phyloP scores from a whole-genome alignment of 2,113 vertebrate species.

The Daboia siamensis region DNA sequence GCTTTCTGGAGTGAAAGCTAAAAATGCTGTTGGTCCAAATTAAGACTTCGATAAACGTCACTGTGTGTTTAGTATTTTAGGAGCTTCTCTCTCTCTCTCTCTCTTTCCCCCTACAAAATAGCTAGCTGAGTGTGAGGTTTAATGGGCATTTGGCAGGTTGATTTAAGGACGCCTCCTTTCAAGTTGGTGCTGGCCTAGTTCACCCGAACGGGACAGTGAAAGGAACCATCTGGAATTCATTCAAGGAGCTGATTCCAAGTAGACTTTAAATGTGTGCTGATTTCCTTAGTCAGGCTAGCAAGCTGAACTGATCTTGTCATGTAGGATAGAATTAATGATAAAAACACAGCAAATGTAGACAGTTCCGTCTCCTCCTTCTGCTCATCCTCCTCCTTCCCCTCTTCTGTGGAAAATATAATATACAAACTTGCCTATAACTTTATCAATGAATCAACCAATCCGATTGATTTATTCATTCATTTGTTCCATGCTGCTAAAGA shows the following conservation, averaged over 20 bases:
- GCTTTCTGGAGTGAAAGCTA: not conserved
- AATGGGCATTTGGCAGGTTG: conserved; percentile 63
- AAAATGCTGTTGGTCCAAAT: not conserved
- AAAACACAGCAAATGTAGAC: conserved; percentile 61
- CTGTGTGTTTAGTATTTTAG: conserved; percentile 52
- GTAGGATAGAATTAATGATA: conserved; percentile 56
- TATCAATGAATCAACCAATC: too few relatives aligned
- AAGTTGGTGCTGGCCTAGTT: conserved; percentile 63
- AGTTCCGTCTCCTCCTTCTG: conserved; percentile 18
- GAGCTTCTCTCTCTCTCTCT: conserved; percentile 40
- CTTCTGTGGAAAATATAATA: not conserved
- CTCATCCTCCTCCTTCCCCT: too few relatives aligned
- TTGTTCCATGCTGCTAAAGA: too few relatives aligned
- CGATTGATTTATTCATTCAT: too few relatives aligned
- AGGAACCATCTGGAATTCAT: conserved; percentile 84
- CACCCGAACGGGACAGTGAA: conserved; percentile 66
- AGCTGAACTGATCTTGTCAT: conserved; percentile 61
- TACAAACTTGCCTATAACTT: not conserved
- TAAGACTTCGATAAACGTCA: not conserved
- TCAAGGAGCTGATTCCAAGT: conserved; percentile 69
- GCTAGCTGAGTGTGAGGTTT: conserved; percentile 49
- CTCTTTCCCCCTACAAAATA: conserved; percentile 41
- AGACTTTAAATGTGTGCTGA: conserved; percentile 70
- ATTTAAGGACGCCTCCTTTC: conserved; percentile 72
- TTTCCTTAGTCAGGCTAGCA: conserved; percentile 70